phyloP scores from a whole-genome alignment of 1,140 invertebrate species.

The Paracyclopina nana region DNA sequence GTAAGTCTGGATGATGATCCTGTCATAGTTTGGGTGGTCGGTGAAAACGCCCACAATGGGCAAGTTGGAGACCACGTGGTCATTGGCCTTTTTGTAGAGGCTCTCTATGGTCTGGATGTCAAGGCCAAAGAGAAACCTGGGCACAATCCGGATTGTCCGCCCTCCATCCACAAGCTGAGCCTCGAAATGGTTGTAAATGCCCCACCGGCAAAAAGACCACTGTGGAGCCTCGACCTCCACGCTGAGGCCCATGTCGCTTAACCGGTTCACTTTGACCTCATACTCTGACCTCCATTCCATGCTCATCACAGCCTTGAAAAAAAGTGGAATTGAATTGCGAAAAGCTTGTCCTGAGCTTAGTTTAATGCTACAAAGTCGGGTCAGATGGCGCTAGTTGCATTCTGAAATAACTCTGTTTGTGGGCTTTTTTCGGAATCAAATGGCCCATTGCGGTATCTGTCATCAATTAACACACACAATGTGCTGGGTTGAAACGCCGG shows the following conservation, averaged over 20 bases:
- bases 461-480: too few species aligned
- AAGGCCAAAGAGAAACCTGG: neutral
- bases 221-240: neutral
- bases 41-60: constrained; percentile 2
- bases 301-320: neutral
- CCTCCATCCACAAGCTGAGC: neutral
- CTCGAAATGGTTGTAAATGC: neutral
- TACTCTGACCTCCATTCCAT: neutral
- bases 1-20: neutral
- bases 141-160: neutral
- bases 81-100: too few species aligned
- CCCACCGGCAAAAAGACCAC: neutral
- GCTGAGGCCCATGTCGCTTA: neutral
- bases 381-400: too few species aligned
- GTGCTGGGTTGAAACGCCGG: too few species aligned
- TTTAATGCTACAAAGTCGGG: too few species aligned
- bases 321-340: too few species aligned
- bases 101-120: neutral
- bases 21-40: neutral
- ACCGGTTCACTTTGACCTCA: neutral
- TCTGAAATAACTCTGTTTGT: too few species aligned
- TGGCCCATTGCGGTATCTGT: too few species aligned
- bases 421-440: too few species aligned
- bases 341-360: too few species aligned
- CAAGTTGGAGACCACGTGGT: neutral